Evolutionary conservation across 2,888 invertebrate genomes (phyloP), one percentile per base, ranked within the genome.

Genomic region (Plebejus anna): DNA sequence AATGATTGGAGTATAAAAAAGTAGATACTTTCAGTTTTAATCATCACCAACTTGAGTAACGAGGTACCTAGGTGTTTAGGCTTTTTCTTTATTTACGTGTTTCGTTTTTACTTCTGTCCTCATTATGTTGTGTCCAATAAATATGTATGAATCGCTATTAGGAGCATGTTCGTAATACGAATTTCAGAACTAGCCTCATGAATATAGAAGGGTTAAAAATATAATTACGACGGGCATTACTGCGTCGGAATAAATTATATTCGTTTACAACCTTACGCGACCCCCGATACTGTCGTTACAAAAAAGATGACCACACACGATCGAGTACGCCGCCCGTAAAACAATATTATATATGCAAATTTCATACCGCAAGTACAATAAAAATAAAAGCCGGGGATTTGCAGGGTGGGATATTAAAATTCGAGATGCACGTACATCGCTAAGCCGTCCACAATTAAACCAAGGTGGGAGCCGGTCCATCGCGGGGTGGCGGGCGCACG

Each of bases 331-430:
- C 22, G 78, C 79, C 75, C 75, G 80, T 80, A 80, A 81, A 81
- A 80, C 79, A 80, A 79, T 81, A 81, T 82, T 81, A 82, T 82
- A 80, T 81, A 82, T 82, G 82, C 86, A 90, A 91, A 91, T 89
- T 82, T 83, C 80, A 81, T 81, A 84, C 83, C 84, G 84, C 84
- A 87, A 86, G 86, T 83, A 87, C 86, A 88, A 88, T 88, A 90
- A 91, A 90, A 91, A 90, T 90, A 89, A 89, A 82, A 85, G 81
- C 79, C 79, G 78, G 79, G 87, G 87, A 85, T 89, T 88, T 87
- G 82, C 80, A 82, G 83, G 83, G 85, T 84, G 79, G 75, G 83
- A 84, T 90, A 90, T 91, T 90, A 91, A 91, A 89, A 91, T 90
- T 90, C 89, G 89, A 89, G 89, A 89, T 89, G 80, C 82, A 82